Conservation (phyloP, 2,113 vertebrate genomes). For the Siphamia tubifer region DNA sequence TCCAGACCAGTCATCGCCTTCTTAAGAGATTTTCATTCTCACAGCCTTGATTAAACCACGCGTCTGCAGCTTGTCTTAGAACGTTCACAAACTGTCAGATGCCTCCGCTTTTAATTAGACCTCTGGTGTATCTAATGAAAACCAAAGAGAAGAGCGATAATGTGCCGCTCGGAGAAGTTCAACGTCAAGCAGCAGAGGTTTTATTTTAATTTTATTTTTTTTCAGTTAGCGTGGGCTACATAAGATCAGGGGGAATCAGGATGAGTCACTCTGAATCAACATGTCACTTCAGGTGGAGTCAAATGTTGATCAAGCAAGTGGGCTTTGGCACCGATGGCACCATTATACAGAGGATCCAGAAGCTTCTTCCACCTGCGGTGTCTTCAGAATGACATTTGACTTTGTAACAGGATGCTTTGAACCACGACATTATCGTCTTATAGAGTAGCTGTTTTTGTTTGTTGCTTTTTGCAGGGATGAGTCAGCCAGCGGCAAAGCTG, state of each 20-base stretch:
- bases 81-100: neutral
- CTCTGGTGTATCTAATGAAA: neutral
- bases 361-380: constrained; percentile 16
- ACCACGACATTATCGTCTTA: neutral
- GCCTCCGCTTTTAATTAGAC: constrained; percentile 24
- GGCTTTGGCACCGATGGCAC: constrained; percentile 17
- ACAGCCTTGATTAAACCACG: neutral
- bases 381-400: neutral
- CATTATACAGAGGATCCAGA: constrained; percentile 12
- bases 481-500: neutral
- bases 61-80: neutral
- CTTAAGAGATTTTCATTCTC: neutral
- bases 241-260: constrained; percentile 4
- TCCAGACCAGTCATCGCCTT: neutral
- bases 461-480: constrained; percentile 19
- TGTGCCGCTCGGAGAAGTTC: constrained; percentile 5
- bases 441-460: neutral
- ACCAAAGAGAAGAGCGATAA: neutral
- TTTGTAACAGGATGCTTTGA: neutral
- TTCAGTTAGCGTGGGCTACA: neutral
- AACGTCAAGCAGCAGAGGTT: neutral
- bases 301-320: constrained; percentile 35
- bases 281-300: constrained; percentile 40
- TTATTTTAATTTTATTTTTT: neutral
- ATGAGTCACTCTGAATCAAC: constrained; percentile 53